Evolutionary conservation across 2,888 invertebrate species (phyloP), one percentile per base, ranked within the genome.

Genomic region (Drosophila melanosoma): DNA sequence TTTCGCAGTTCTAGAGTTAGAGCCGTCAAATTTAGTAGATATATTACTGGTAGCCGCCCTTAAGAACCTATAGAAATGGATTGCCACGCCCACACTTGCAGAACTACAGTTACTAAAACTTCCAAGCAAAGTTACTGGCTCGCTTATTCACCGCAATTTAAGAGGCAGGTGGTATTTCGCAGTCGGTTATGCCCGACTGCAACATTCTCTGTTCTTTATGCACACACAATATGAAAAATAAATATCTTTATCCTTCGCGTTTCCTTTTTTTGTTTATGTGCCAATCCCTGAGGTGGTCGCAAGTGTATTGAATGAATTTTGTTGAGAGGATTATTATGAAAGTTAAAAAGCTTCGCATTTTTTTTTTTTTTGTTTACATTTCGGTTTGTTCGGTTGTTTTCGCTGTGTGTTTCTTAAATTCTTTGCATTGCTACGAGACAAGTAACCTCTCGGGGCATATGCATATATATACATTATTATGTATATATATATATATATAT

Each of bases 281-380:
- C 40, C 8, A 5, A 15, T 76, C 58, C 78, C 64, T 63, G 56
- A 69, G 61, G 77, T 63, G 53, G 51, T 26, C 52, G 40, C 70
- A 71, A 89, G 57, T 69, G 56, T 70, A 68, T 81, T 71, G 74
- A 64, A 74, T 81, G 63, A 78, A 82, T 77, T 77, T 82, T 82
- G 82, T 76, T 84, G 76, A 69, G 79, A 69, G 78, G 76, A 87
- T 87, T 82, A 75, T 79, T 82, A 69, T 74, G 66, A 73, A 73
- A 83, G 81, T 87, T 87, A 73, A 75, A 75, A 78, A 76, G 77
- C 71, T 76, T 83, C 59, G 74, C 87, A 65, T 53, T 71, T 81
- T 71, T 73, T 74, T 53, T 71, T 81, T 71, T 73, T 74, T 78
- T 90, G 74, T 71, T 79, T 84, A 77, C 80, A 72, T 56, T 69